Evolutionary conservation across 2,888 invertebrate genomes (phyloP), one percentile per base, ranked within the genome.

Genomic region (Volucella inflata): DNA sequence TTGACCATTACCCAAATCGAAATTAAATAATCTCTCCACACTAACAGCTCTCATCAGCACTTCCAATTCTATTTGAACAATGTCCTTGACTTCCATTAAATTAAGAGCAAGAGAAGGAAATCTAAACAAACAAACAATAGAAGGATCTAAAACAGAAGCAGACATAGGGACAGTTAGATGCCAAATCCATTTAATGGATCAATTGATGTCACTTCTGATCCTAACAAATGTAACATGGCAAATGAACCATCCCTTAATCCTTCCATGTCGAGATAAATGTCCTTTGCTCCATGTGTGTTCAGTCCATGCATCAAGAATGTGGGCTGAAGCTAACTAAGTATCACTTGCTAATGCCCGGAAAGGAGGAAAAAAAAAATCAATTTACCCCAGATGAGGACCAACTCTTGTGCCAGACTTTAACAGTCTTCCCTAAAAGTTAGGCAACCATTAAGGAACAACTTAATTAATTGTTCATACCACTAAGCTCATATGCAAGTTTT

Each of bases 401-500:
- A 53, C 1, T 8, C n/a, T 36, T n/a, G 38, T 17, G 14, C 40
- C 11, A 21, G 14, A 8, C 55, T 16, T 2, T 36, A 30, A 40
- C 16, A 16, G 46, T 14, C 21, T 48, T 48, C 55, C n/a, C 14
- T n/a, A 11, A 38, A 51, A 65, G 55, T 75, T 21, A 40, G 48
- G 75, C n/a, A 65, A 40, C 65, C 65, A 21, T 57, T 55, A 70
- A 65, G 21, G 30, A 53, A 8, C 48, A 64, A 70, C 62, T 40
- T 62, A 70, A 77, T 70, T 70, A 64, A 77, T 74, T 77, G 62
- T 55, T 40, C 48, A 21, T 40, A 40, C 70, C 62, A 48, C 62
- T 57, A 70, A 77, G 70, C 48, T 55, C 40, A 46, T 55, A 30
- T 14, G 38, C 42, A 30, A 12, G 16, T 21, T 30, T 11, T 2